Evolutionary conservation across 35 echinoderm and acorn worm species (phyloP).

Genomic region (Amphiura filiformis): DNA sequence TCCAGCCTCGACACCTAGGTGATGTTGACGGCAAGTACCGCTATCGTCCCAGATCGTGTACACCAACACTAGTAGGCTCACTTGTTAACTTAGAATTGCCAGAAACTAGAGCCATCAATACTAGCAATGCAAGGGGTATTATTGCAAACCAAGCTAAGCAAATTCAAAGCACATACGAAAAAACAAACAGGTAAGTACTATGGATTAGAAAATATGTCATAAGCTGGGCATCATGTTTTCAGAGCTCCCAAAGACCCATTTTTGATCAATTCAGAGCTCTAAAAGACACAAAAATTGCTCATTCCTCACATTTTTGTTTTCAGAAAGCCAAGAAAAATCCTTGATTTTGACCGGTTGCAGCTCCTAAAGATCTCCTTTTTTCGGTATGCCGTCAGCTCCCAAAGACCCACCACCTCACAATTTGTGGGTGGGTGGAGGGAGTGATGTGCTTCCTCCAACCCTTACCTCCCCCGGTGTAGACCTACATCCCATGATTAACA

Average conservation of each 20-base stretch:
- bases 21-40: slow-evolving; percentile 66
- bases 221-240: neutral
- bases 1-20: slow-evolving; percentile 64
- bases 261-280: too few relatives aligned
- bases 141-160: slow-evolving; percentile 71
- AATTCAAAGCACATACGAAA: slow-evolving; percentile 72
- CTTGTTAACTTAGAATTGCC: slow-evolving; percentile 84
- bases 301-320: too few relatives aligned
- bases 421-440: too few relatives aligned
- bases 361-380: too few relatives aligned
- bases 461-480: too few relatives aligned
- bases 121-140: slow-evolving; percentile 57
- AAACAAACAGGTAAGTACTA: slow-evolving; percentile 80
- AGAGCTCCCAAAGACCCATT: neutral
- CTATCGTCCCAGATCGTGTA: slow-evolving; percentile 28
- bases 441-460: too few relatives aligned
- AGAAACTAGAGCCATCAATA: slow-evolving; percentile 83
- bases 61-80: slow-evolving; percentile 51
- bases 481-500: too few relatives aligned
- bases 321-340: too few relatives aligned
- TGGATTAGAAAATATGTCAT: neutral
- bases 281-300: too few relatives aligned
- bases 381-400: too few relatives aligned
- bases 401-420: too few relatives aligned
- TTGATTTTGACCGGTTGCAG: too few relatives aligned